Base-by-base conservation (phyloP, 2,113 vertebrate genomes). In the Cranoglanis bouderius region DNA sequence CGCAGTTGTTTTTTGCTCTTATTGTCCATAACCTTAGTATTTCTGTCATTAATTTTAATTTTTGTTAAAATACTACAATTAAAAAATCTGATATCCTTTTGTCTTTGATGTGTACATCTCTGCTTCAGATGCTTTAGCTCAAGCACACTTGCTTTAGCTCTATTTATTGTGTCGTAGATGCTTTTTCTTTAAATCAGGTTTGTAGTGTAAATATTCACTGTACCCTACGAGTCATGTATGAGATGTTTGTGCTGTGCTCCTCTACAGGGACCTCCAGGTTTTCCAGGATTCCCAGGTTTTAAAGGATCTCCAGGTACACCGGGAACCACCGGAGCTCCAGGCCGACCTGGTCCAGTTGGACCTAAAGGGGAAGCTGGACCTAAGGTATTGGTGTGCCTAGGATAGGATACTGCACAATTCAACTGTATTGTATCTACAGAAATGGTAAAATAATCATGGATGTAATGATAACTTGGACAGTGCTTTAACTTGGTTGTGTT, bases 211-310 rank as follows among this genome's bases (percentile, higher is more conserved):
- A 24, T 53, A 21, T n/a, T 53, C 26, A 13, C n/a, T n/a, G n/a
- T 81, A 21, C 9, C 6, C 24, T 49, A 29, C 14, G 6, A 51
- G 46, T 19, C 16, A 18, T 80, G 1, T 53, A 18, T 7, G n/a
- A 46, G 46, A 51, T 49, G 16, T 1, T 38, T 92, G 24, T 81
- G 85, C 29, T 78, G 32, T 61, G 61, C 10, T 18, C 75, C n/a
- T 21, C 13, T 91, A 35, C 89, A 98, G 97, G 97, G 97, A 5
- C 63, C 90, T 80, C 89, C 95, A 24, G 97, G 97, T 75, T 95
- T 97, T 88, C 89, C 96, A 3, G 97, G 97, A 1, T 90, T 98
- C 89, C 93, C 96, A 16, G 97, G 97, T 14, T 96, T 97, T 90
- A 98, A 97, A 85, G 97, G 97, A 32, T 95, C 94, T 18, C 55